These are phyloP conservation scores for Meteorus colon DNA, from an alignment of 2,888 invertebrate species.

Conservation along the genomic window DNA sequence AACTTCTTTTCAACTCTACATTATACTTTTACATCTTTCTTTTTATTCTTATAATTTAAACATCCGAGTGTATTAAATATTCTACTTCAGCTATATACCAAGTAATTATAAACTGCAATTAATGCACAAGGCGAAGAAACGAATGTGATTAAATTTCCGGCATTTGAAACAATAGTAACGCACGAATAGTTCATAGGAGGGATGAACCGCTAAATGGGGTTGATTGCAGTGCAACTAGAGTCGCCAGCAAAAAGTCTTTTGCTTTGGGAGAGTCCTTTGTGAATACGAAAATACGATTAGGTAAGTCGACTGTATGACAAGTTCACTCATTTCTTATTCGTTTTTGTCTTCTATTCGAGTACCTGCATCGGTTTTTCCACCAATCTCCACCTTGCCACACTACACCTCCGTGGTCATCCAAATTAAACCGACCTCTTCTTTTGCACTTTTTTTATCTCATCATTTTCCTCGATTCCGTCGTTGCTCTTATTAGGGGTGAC, in stretches of 20 bases:
- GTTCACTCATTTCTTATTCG: conserved; percentile 44
- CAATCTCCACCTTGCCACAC: not conserved
- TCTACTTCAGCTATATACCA: not conserved
- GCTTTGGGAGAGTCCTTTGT: conserved; percentile 58
- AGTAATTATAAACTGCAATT: conserved; percentile 53
- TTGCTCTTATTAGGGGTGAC: not conserved
- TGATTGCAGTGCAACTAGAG: conserved; percentile 51
- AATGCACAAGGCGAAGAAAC: conserved; percentile 52
- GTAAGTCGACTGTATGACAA: conserved; percentile 43
- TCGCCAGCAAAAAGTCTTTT: conserved; percentile 44
- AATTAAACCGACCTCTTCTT: conserved; percentile 2
- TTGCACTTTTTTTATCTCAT: too few relatives aligned
- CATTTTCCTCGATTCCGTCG: too few relatives aligned
- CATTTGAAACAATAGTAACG: conserved; percentile 49
- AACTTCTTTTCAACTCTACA: conserved; percentile 50
- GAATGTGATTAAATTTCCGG: conserved; percentile 56
- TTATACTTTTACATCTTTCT: conserved; percentile 55
- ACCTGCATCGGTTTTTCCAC: conserved; percentile 35
- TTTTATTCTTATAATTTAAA: conserved; percentile 40
- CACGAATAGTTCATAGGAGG: conserved; percentile 43
- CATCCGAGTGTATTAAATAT: conserved; percentile 25
- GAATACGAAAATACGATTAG: conserved; percentile 60
- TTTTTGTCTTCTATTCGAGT: conserved; percentile 37
- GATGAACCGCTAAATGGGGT: conserved; percentile 51
- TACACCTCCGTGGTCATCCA: conserved; percentile 17